These are phyloP conservation scores for Caradrina kadenii DNA, from an alignment of 2,888 invertebrate genomes.

Conservation along the genomic window DNA sequence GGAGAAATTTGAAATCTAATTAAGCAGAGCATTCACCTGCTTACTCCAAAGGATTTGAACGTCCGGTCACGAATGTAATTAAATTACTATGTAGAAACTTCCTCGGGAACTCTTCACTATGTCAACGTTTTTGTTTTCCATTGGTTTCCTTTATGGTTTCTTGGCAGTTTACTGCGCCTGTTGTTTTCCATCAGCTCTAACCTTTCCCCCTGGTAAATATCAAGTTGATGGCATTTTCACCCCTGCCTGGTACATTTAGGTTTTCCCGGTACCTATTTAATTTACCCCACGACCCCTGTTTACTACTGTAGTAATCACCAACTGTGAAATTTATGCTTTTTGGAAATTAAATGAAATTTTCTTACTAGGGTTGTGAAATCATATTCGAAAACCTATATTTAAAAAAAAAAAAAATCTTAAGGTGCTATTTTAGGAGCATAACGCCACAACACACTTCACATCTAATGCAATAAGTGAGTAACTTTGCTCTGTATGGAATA, in stretches of 20 bases:
- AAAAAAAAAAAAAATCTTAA: conserved; percentile 15
- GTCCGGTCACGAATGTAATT: conserved; percentile 75
- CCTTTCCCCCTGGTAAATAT: conserved; percentile 67
- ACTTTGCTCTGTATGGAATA: conserved; percentile 17
- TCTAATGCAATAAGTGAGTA: conserved; percentile 21
- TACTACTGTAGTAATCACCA: conserved; percentile 38
- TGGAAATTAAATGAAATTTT: conserved; percentile 26
- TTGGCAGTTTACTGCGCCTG: conserved; percentile 38
- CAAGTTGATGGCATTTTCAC: conserved; percentile 66
- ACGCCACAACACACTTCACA: neutral
- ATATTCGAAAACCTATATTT: conserved; percentile 16
- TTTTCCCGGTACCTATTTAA: conserved; percentile 59
- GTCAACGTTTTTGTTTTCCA: conserved; percentile 53
- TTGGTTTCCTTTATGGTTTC: conserved; percentile 66
- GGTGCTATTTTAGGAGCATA: conserved; percentile 7
- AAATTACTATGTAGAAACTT: conserved; percentile 70
- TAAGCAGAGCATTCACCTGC: conserved; percentile 68
- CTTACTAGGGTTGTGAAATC: conserved; percentile 17
- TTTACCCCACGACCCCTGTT: conserved; percentile 55
- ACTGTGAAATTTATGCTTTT: conserved; percentile 27
- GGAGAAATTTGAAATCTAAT: conserved; percentile 71
- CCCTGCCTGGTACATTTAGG: conserved; percentile 62
- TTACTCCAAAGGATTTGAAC: conserved; percentile 67
- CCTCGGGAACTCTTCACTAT: conserved; percentile 62
- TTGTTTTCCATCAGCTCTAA: conserved; percentile 60